These are phyloP conservation scores for Poecilia wingei DNA, from an alignment of 2,797 vertebrate species.

Conservation along the genomic window DNA sequence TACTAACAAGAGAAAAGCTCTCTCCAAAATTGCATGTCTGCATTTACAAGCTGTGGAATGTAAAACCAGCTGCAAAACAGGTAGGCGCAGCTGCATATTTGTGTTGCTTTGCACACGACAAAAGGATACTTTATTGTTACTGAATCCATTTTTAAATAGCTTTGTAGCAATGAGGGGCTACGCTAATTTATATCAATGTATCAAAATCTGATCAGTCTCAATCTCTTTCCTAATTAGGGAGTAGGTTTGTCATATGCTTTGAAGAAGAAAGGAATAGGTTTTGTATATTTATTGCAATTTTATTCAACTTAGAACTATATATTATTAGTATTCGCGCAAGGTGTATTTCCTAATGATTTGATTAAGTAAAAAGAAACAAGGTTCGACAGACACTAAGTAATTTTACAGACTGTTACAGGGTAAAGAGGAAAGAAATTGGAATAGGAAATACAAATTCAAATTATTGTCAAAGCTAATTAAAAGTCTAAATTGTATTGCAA, in stretches of 20 bases:
- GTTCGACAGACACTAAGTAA: not conserved
- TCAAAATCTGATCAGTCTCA: not conserved
- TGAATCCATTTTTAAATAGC: not conserved
- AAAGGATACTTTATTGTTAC: slow-evolving; percentile 11
- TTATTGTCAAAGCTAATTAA: not conserved
- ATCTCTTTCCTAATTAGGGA: not conserved
- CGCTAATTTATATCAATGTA: not conserved
- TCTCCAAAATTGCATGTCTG: slow-evolving; percentile 66
- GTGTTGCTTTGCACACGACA: slow-evolving; percentile 6
- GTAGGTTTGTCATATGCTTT: not conserved
- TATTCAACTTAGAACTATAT: not conserved
- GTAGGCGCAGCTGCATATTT: slow-evolving; percentile 11
- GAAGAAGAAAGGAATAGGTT: not conserved
- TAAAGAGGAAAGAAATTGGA: not conserved
- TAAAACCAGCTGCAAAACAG: slow-evolving; percentile 43
- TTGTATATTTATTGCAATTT: not conserved
- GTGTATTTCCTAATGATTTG: not conserved
- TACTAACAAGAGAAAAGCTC: slow-evolving; percentile 71
- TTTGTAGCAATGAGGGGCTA: not conserved
- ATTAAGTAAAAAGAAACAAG: not conserved
- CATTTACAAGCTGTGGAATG: slow-evolving; percentile 47
- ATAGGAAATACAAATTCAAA: not conserved
- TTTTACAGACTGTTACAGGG: not conserved
- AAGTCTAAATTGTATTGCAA: not conserved
- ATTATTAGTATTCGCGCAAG: not conserved